phyloP scores from a whole-genome alignment of 2,888 invertebrate genomes.

The Notodonta ziczac region DNA sequence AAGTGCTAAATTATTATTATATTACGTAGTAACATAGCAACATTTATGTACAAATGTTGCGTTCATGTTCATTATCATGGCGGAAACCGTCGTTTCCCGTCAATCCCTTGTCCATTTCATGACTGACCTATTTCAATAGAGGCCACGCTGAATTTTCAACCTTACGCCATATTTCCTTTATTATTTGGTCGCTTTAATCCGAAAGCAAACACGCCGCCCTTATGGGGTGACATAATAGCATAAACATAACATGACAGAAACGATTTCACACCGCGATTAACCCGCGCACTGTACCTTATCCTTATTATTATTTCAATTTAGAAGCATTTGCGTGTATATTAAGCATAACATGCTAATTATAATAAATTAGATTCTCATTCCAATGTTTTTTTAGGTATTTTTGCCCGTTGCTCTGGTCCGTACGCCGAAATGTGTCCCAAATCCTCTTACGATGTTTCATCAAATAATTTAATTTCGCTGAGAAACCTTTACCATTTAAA shows the following conservation, averaged over 20 bases:
- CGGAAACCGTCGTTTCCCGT: not conserved
- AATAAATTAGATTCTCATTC: constrained; percentile 2
- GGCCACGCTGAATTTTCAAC: not conserved
- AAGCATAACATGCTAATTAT: constrained; percentile 12
- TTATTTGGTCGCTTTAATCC: not conserved
- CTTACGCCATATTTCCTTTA: not conserved
- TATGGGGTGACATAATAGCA: constrained; percentile 1
- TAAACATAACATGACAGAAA: constrained; percentile 4
- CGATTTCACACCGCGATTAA: constrained; percentile 2
- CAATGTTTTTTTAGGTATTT: constrained; percentile 8
- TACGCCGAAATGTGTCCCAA: not conserved
- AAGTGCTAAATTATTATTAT: not conserved
- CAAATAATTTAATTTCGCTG: constrained; percentile 34
- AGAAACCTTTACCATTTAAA: constrained; percentile 44
- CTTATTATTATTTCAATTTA: constrained; percentile 2
- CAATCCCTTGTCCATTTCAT: too few species aligned
- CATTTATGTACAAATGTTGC: not conserved
- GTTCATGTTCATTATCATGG: too few species aligned
- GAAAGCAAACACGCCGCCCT: not conserved
- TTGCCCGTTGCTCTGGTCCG: constrained; percentile 2
- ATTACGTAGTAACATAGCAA: too few species aligned
- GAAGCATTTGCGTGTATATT: constrained; percentile 6
- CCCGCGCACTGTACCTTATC: not conserved
- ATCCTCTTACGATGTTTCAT: constrained; percentile 44
- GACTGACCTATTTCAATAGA: not conserved